Conservation (phyloP, 2,113 vertebrate species). For the Calidris pygmaea region DNA sequence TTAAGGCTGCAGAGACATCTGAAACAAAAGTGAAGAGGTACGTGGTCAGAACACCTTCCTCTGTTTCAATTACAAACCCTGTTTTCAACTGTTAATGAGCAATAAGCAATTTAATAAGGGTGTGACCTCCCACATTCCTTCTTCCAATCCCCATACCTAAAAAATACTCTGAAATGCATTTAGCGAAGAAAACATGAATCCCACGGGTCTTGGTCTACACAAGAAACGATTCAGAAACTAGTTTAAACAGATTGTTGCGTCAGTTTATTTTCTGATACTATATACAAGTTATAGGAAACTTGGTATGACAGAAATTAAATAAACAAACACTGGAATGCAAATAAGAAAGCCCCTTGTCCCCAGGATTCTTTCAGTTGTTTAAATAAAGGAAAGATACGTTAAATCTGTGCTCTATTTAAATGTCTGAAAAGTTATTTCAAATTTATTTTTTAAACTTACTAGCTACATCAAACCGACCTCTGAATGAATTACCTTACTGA, state of each 20-base stretch:
- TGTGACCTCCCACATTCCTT: not conserved
- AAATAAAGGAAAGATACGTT: not conserved
- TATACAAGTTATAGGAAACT: not conserved
- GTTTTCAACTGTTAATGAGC: not conserved
- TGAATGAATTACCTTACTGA: not conserved
- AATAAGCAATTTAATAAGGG: not conserved
- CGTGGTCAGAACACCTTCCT: not conserved
- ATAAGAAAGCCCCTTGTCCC: not conserved
- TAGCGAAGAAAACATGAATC: not conserved
- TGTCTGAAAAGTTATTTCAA: not conserved
- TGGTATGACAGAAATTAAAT: not conserved
- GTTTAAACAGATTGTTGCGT: not conserved
- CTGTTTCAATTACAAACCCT: not conserved
- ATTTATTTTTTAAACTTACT: not conserved
- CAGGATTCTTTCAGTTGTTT: not conserved
- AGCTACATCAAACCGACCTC: not conserved
- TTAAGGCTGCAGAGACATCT: not conserved
- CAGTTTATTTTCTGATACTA: not conserved
- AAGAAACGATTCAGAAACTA: not conserved
- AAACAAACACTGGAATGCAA: not conserved
- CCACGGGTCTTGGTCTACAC: not conserved
- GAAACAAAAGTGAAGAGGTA: not conserved
- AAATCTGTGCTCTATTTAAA: not conserved
- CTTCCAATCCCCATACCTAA: not conserved
- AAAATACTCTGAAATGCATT: not conserved